A percentile compares a stretch with the other conserved stretches of the same genome.
Conservation (phyloP, 2,888 invertebrate species). For the Dioctria rufipes region DNA sequence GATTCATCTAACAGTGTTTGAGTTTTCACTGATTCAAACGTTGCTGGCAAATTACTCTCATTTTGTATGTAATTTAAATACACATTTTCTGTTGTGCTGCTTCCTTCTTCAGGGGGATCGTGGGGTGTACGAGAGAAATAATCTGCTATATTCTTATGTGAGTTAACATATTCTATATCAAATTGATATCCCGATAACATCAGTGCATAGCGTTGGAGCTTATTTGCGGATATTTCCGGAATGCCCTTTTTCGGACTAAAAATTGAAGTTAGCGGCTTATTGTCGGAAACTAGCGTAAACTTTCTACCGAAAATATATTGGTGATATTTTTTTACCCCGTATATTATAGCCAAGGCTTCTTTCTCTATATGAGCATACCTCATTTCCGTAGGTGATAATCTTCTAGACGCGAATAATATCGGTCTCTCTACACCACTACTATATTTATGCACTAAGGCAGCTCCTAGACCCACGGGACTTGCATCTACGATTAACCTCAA, state of each 20-base stretch:
- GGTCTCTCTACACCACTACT: conserved; percentile 65
- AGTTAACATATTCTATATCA: conserved; percentile 59
- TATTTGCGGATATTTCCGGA: conserved; percentile 64
- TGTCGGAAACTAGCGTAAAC: conserved; percentile 67
- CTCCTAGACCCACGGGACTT: background rate
- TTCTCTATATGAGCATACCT: conserved; percentile 62
- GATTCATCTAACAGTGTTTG: background rate
- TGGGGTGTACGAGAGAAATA: conserved; percentile 60
- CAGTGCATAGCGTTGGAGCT: conserved; percentile 61
- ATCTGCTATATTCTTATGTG: conserved; percentile 60
- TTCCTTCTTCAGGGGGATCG: background rate
- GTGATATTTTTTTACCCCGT: conserved; percentile 66
- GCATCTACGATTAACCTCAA: background rate
- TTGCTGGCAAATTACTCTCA: background rate
- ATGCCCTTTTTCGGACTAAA: conserved; percentile 64
- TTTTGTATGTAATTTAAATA: too few species aligned
- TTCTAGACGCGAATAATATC: conserved; percentile 66
- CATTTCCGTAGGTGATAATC: conserved; percentile 62
- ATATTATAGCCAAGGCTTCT: conserved; percentile 66
- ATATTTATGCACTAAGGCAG: background rate
- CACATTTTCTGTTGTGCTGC: background rate
- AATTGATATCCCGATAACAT: conserved; percentile 60
- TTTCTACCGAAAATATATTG: conserved; percentile 66
- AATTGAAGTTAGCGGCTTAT: conserved; percentile 65
- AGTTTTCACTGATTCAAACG: background rate